Conservation (phyloP, 2,113 vertebrate species). For the Ahaetulla prasina region DNA sequence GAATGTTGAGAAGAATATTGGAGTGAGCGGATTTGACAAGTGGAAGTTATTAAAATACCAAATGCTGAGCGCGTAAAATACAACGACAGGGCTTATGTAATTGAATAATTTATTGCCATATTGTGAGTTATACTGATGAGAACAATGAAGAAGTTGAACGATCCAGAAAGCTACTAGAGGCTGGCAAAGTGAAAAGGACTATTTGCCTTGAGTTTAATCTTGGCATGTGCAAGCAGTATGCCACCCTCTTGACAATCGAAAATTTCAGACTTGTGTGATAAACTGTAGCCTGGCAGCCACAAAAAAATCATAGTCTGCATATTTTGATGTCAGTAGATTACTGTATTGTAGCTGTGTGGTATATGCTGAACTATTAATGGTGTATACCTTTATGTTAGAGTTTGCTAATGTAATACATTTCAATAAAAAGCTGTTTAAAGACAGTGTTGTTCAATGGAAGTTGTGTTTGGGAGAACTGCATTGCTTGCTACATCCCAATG, state of each 20-base stretch:
- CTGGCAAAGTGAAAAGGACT: not conserved
- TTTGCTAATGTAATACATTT: slow-evolving; percentile 75
- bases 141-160: slow-evolving; percentile 29
- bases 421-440: slow-evolving; percentile 75
- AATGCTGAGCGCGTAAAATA: not conserved
- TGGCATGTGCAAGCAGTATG: not conserved
- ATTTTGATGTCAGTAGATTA: slow-evolving; percentile 69
- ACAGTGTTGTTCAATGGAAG: not conserved
- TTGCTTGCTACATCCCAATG: not conserved
- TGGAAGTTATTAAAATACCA: slow-evolving; percentile 10
- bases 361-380: slow-evolving; percentile 61
- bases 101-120: slow-evolving; percentile 36
- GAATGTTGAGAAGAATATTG: slow-evolving; percentile 49
- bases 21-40: not conserved
- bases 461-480: rapidly evolving
- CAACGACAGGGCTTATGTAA: slow-evolving; percentile 31
- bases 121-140: slow-evolving; percentile 27
- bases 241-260: slow-evolving; percentile 38
- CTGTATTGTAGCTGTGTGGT: slow-evolving; percentile 64
- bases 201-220: slow-evolving; percentile 24
- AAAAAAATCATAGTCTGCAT: slow-evolving; percentile 48
- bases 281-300: slow-evolving; percentile 56
- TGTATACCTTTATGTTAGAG: slow-evolving; percentile 63
- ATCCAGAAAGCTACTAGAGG: slow-evolving; percentile 20
- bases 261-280: slow-evolving; percentile 41